These are phyloP conservation scores for Melanotaenia pygmaea DNA, from an alignment of 2,797 vertebrate species.

Conservation along the genomic window DNA sequence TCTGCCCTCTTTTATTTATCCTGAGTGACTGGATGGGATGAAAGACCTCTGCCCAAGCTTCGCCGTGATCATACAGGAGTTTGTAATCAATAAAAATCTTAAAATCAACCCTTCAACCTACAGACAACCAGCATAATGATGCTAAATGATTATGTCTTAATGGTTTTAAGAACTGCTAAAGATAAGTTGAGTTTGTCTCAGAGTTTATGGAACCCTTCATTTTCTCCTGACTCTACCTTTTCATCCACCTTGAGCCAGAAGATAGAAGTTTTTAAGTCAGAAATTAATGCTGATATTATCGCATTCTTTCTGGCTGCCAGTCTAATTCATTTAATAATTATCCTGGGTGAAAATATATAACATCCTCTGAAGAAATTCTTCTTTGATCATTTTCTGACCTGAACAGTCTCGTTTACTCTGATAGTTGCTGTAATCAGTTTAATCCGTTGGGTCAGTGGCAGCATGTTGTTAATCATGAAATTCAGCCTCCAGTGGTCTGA, in stretches of 20 bases:
- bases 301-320: not conserved
- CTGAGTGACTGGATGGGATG: too few species aligned
- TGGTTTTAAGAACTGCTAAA: too few species aligned
- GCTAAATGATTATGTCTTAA: too few species aligned
- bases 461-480: slow-evolving; percentile 19
- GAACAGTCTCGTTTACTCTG: not conserved
- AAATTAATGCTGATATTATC: not conserved
- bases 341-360: not conserved
- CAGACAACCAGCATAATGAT: too few species aligned
- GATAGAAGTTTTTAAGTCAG: not conserved
- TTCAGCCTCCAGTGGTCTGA: slow-evolving; percentile 10
- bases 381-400: not conserved
- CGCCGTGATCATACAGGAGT: too few species aligned
- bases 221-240: too few species aligned
- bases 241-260: not conserved
- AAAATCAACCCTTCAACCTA: too few species aligned
- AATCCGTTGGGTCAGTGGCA: slow-evolving; percentile 12
- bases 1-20: too few species aligned
- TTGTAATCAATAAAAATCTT: too few species aligned
- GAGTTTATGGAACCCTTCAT: too few species aligned
- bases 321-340: not conserved
- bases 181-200: too few species aligned
- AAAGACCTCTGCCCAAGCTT: too few species aligned
- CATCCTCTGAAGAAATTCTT: not conserved
- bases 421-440: slow-evolving; percentile 18